Evolutionary conservation across 2,888 invertebrate species (phyloP).

Genomic region (Pherbina coryleti): DNA sequence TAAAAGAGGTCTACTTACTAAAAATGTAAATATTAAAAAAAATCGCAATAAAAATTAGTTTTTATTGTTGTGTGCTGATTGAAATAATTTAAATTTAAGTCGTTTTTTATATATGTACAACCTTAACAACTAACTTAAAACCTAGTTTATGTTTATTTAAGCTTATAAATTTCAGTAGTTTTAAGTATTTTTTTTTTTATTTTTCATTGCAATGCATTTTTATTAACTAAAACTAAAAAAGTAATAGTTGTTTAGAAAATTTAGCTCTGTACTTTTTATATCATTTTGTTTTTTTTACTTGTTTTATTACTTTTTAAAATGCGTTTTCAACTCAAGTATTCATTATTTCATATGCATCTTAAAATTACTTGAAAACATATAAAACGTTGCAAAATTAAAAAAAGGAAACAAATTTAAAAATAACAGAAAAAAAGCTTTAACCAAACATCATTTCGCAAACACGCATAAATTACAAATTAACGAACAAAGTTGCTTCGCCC

Average conservation of each 20-base stretch:
- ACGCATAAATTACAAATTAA: conserved; percentile 5
- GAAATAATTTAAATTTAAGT: conserved; percentile 25
- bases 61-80: conserved; percentile 19
- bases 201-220: conserved; percentile 48
- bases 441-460: not conserved
- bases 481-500: not conserved
- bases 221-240: not conserved
- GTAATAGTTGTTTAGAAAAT: not conserved
- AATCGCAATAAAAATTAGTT: conserved; percentile 16
- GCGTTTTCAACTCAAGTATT: conserved; percentile 31
- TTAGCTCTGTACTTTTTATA: not conserved
- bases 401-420: not conserved
- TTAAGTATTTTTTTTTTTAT: conserved; percentile 19
- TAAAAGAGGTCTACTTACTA: not conserved
- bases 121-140: conserved; percentile 32
- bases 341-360: conserved; percentile 30
- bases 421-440: conserved; percentile 2
- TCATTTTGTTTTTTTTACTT: not conserved
- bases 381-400: conserved; percentile 3
- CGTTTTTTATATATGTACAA: conserved; percentile 38
- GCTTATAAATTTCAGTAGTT: conserved; percentile 35
- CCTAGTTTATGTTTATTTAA: conserved; percentile 39
- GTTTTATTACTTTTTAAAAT: conserved; percentile 23
- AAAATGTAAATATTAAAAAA: not conserved
- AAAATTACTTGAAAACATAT: conserved; percentile 16